Evolutionary conservation across 2,888 invertebrate species (phyloP), one percentile per base, ranked within the genome.

Genomic region (Mermis nigrescens): DNA sequence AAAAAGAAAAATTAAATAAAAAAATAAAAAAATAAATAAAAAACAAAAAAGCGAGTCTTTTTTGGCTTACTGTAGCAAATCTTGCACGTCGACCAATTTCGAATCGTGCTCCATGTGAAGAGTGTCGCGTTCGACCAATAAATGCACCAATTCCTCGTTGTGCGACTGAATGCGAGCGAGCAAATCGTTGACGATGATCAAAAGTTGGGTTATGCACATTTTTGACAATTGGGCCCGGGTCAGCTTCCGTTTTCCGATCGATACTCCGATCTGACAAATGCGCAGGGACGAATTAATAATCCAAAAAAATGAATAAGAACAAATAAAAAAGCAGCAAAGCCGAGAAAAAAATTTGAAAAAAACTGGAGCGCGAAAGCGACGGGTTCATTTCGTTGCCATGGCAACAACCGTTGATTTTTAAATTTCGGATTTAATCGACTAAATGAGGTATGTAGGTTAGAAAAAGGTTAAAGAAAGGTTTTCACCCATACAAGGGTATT

Each of bases 91-190:
- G 45, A 92, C 90, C 65, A 92, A 80, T 85, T 91, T 90, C 46
- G 92, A 90, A 75, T 95, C 94, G 75, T 94, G 91, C 64, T 88
- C 86, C 90, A 94, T 92, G 76, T 92, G 91, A 55, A 92, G 79
- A 75, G 92, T 91, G 76, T 95, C 94, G 64, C 92, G 80, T 69
- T 86, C 85, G 80, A 92, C 83, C 68, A 94, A 77, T 73, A 86
- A 81, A 73, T 84, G 82, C 60, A 94, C 91, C 66, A 94, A 78
- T 60, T 83, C 82, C 73, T 89, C 88, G 76, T 94, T 95, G 65
- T 92, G 78, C 55, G 80, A 76, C 75, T 91, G 90, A 71, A 92
- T 91, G 78, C 89, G 86, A 60, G 86, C 84, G 76, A 90, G 90
- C 62, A 92, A 78, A 76, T 90, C 90, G 75, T 92, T 91, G 62